Percentiles rank a stretch among this genome's conserved stretches.
phyloP scores from a whole-genome alignment of 2,888 invertebrate genomes.

The Orthosia incerta region DNA sequence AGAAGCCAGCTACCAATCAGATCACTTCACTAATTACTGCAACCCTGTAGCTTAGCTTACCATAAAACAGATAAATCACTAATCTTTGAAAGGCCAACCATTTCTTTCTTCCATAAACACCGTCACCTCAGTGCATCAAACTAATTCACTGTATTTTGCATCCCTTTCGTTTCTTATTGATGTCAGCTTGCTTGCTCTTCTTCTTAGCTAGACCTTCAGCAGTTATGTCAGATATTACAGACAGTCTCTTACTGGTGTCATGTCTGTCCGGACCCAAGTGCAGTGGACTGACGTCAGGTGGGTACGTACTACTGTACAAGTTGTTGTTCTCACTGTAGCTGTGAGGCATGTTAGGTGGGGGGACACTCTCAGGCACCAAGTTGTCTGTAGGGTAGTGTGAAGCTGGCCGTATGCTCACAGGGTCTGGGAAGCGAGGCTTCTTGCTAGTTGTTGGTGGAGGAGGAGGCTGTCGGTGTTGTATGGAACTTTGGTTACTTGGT shows the following conservation, averaged over 20 bases:
- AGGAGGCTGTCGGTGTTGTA: constrained; percentile 85
- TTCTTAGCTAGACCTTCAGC: constrained; percentile 86
- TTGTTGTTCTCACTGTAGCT: constrained; percentile 88
- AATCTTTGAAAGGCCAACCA: constrained; percentile 49
- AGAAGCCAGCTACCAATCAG: constrained; percentile 21
- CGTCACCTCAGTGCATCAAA: not conserved
- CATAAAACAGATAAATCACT: constrained; percentile 37
- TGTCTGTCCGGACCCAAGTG: constrained; percentile 68
- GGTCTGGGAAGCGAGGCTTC: constrained; percentile 88
- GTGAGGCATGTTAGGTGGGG: constrained; percentile 77
- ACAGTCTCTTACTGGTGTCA: constrained; percentile 83
- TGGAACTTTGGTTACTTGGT: constrained; percentile 68
- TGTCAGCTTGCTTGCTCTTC: constrained; percentile 83
- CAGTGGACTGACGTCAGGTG: constrained; percentile 73
- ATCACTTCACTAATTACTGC: constrained; percentile 19
- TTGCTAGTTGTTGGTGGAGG: constrained; percentile 83
- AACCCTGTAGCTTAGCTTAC: constrained; percentile 16
- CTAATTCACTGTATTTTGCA: constrained; percentile 86
- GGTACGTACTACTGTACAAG: constrained; percentile 82
- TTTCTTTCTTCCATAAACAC: constrained; percentile 20
- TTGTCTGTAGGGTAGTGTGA: constrained; percentile 86
- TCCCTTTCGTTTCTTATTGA: constrained; percentile 85
- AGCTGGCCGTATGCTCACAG: constrained; percentile 87
- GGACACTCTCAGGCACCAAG: constrained; percentile 67
- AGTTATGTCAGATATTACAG: constrained; percentile 88